Conservation (phyloP, 2,888 invertebrate species). For the Eudasyphora cyanicolor region DNA sequence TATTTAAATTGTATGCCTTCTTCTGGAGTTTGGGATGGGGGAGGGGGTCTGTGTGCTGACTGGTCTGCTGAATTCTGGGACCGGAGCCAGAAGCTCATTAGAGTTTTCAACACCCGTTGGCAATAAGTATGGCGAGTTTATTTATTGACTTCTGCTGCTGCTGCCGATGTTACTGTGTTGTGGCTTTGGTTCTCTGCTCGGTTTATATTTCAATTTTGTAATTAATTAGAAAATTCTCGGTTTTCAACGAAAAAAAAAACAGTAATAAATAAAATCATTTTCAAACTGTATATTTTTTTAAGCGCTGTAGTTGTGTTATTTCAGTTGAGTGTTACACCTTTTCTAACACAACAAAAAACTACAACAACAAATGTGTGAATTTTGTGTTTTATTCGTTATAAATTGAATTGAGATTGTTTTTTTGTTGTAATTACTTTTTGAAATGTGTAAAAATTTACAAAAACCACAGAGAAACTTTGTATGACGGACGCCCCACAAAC, state of each 20-base stretch:
- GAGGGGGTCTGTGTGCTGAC: background rate
- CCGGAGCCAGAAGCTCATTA: slow-evolving; percentile 1
- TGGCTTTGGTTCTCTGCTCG: background rate
- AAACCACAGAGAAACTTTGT: background rate
- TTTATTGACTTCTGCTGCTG: slow-evolving; percentile 14
- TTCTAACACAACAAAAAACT: background rate
- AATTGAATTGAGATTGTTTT: slow-evolving; percentile 7
- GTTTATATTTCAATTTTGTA: slow-evolving; percentile 50
- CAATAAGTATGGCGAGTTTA: slow-evolving; percentile 34
- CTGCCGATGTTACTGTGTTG: background rate
- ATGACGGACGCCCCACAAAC: background rate
- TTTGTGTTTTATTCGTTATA: background rate
- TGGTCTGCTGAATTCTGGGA: background rate
- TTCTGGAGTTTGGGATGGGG: slow-evolving; percentile 9
- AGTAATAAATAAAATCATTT: slow-evolving; percentile 48
- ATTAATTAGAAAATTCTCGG: slow-evolving; percentile 37
- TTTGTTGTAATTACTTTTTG: slow-evolving; percentile 2
- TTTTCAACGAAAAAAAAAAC: background rate
- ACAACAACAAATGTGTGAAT: background rate
- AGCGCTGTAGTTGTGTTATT: background rate
- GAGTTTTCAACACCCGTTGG: slow-evolving; percentile 49
- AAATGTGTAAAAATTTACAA: slow-evolving; percentile 8
- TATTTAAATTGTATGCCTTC: slow-evolving; percentile 47
- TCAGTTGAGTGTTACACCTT: background rate
- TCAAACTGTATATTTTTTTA: slow-evolving; percentile 15